These are phyloP conservation scores for Cacatua alba DNA, from an alignment of 2,113 vertebrate genomes.

Conservation along the genomic window DNA sequence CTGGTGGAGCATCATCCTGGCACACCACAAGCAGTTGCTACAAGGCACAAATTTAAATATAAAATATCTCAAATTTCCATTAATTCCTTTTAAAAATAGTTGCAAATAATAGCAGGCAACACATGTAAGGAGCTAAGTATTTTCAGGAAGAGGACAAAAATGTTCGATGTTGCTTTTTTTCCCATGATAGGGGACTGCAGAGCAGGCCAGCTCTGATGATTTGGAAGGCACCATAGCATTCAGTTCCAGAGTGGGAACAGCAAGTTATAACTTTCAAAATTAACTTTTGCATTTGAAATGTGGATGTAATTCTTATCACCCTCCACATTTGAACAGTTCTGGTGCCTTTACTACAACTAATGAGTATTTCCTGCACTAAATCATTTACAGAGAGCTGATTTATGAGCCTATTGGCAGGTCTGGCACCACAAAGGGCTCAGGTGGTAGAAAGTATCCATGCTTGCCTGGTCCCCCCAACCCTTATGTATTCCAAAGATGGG, in stretches of 20 bases:
- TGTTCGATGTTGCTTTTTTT: not conserved
- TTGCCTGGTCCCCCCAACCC: not conserved
- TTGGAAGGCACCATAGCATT: not conserved
- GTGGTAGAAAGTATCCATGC: not conserved
- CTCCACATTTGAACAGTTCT: not conserved
- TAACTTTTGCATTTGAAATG: not conserved
- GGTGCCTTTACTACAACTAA: not conserved
- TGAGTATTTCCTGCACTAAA: not conserved
- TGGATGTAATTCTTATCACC: not conserved
- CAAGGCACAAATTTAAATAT: not conserved
- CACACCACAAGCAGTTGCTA: fast-evolving
- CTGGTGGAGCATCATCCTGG: not conserved
- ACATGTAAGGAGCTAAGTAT: not conserved
- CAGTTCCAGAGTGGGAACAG: not conserved
- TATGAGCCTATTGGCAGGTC: not conserved
- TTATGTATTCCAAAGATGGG: not conserved
- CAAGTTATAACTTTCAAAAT: not conserved
- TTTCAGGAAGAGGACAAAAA: not conserved
- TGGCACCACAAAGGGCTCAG: not conserved
- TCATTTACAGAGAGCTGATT: not conserved
- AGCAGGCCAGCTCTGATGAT: not conserved
- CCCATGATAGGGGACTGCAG: not conserved
- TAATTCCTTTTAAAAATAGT: not conserved
- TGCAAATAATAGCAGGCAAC: not conserved
- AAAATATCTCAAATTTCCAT: not conserved